Conservation (phyloP, 1,140 invertebrate species). For the Dendroctonus ponderosae region DNA sequence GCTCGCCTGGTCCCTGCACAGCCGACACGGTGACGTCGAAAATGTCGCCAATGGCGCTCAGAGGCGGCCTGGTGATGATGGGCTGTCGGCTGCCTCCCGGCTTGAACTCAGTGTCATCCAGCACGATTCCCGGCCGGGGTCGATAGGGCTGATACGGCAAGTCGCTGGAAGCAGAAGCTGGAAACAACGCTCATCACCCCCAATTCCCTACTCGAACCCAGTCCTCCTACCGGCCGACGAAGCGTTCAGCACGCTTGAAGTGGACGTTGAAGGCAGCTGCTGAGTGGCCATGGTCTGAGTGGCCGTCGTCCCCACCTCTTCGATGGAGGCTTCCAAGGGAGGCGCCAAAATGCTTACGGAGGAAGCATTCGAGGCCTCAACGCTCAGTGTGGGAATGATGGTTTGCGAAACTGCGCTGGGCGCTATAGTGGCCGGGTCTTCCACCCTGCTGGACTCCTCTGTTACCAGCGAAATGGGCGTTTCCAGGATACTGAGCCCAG, state of each 20-base stretch:
- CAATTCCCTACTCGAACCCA: too few relatives aligned
- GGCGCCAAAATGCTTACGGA: slow-evolving; percentile 5
- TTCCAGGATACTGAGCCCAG: slow-evolving; percentile 22
- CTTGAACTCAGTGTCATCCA: slow-evolving; percentile 78
- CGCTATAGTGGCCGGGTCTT: slow-evolving; percentile 1
- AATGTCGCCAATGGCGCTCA: slow-evolving; percentile 65
- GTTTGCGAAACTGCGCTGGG: slow-evolving; percentile 11
- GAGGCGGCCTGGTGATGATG: slow-evolving; percentile 47
- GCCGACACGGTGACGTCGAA: slow-evolving; percentile 87
- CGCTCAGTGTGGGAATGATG: background rate
- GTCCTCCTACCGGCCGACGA: slow-evolving; percentile 13
- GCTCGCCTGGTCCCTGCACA: slow-evolving; percentile 70
- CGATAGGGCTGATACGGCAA: slow-evolving; percentile 53
- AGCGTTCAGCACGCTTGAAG: background rate
- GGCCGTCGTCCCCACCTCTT: slow-evolving; percentile 35
- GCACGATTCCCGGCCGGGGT: slow-evolving; percentile 75
- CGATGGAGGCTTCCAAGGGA: slow-evolving; percentile 44
- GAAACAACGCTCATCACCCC: too few relatives aligned
- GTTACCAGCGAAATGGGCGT: slow-evolving; percentile 25
- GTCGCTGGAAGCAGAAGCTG: too few relatives aligned
- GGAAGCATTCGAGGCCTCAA: background rate
- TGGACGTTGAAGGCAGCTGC: slow-evolving; percentile 13
- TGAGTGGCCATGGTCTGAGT: slow-evolving; percentile 27
- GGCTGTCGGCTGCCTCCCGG: slow-evolving; percentile 55
- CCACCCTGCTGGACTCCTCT: background rate